Evolutionary conservation across 1,140 invertebrate species (phyloP).

Genomic region (Chrysopa pallens): DNA sequence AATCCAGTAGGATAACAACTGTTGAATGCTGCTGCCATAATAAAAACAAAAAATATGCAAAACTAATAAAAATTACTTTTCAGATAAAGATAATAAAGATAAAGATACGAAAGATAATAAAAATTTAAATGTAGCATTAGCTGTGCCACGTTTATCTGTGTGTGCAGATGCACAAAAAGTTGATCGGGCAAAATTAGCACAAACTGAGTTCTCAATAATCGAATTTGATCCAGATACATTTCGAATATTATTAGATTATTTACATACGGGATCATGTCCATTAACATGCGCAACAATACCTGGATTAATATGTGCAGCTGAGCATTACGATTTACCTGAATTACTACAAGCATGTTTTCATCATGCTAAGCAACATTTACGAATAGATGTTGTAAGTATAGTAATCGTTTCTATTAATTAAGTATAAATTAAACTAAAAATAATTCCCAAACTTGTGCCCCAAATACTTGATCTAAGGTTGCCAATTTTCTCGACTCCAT

Average conservation of each 20-base stretch:
- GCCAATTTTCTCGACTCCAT: not conserved
- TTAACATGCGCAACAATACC: slow-evolving; percentile 83
- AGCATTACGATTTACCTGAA: slow-evolving; percentile 86
- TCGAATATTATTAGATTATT: slow-evolving; percentile 72
- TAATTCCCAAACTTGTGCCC: not conserved
- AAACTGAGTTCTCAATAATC: slow-evolving; percentile 89
- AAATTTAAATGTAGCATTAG: slow-evolving; percentile 45
- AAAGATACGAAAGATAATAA: slow-evolving; percentile 56
- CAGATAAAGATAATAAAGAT: slow-evolving; percentile 58
- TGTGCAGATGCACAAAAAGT: slow-evolving; percentile 89
- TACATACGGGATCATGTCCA: slow-evolving; percentile 82
- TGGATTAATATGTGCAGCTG: slow-evolving; percentile 80
- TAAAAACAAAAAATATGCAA: no score
- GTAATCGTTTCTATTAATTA: slow-evolving; percentile 3
- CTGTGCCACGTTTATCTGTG: slow-evolving; percentile 73
- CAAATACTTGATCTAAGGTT: not conserved
- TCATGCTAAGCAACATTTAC: slow-evolving; percentile 82
- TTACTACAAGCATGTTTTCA: slow-evolving; percentile 87
- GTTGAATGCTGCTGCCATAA: no score
- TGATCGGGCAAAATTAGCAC: slow-evolving; percentile 72
- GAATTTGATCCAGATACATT: slow-evolving; percentile 92
- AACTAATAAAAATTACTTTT: slow-evolving; percentile 12
- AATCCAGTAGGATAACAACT: no score
- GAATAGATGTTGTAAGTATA: slow-evolving; percentile 64
- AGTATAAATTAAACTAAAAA: not conserved